Conservation (phyloP, 2,113 vertebrate species). For the Cnemophilus loriae region DNA sequence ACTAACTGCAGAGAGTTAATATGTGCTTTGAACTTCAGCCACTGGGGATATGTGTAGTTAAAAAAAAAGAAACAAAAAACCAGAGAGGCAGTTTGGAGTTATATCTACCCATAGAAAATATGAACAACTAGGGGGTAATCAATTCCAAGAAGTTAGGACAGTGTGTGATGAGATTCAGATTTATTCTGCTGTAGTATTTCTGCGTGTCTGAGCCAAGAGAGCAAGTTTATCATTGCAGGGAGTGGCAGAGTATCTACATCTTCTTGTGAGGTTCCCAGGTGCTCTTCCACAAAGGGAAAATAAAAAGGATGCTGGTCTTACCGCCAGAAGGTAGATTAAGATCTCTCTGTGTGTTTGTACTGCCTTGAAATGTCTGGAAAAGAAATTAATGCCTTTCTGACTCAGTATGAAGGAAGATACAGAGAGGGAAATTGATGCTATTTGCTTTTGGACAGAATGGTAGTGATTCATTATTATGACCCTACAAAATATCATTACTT, state of each 20-base stretch:
- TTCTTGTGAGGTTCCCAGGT: not conserved
- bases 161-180: not conserved
- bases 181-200: not conserved
- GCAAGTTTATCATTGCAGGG: not conserved
- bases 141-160: not conserved
- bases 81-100: not conserved
- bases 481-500: conserved; percentile 11
- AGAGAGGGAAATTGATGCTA: not conserved
- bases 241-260: not conserved
- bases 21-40: not conserved
- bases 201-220: not conserved
- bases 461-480: conserved; percentile 32
- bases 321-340: conserved; percentile 8
- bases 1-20: not conserved
- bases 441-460: conserved; percentile 20
- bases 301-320: not conserved
- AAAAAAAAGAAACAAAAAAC: not conserved
- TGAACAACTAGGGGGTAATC: not conserved
- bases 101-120: not conserved
- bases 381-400: conserved; percentile 27
- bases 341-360: not conserved
- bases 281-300: not conserved
- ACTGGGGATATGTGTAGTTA: not conserved
- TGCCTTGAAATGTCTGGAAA: not conserved
- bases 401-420: not conserved